phyloP scores from a whole-genome alignment of 2,888 invertebrate genomes.

The Morinoia aosen region DNA sequence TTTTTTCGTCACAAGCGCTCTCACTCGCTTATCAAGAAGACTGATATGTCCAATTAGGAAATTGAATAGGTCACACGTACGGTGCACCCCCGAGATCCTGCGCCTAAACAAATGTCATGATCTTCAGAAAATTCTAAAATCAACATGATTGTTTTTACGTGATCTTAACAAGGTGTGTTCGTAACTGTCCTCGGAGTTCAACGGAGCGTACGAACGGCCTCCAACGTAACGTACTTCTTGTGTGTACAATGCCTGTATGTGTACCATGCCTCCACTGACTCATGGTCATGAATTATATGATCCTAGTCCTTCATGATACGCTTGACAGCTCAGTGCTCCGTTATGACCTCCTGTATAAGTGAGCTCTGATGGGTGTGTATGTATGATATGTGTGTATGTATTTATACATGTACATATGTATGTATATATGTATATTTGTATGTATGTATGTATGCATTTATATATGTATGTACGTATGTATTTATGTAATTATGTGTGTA shows the following conservation, averaged over 20 bases:
- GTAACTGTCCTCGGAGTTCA: neutral
- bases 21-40: too few species aligned
- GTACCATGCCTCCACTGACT: neutral
- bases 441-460: too few species aligned
- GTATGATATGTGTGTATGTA: too few species aligned
- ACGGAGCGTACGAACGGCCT: neutral
- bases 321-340: neutral
- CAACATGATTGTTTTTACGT: neutral
- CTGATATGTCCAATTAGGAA: too few species aligned
- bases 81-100: too few species aligned
- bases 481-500: too few species aligned
- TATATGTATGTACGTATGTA: too few species aligned
- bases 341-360: too few species aligned
- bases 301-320: neutral
- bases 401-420: too few species aligned
- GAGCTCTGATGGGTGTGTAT: neutral
- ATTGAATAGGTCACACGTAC: too few species aligned
- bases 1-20: too few species aligned
- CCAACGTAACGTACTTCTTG: neutral
- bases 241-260: neutral
- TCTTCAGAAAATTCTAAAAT: neutral
- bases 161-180: neutral
- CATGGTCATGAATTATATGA: neutral
- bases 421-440: too few species aligned
- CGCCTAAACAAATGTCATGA: neutral